phyloP scores from a whole-genome alignment of 2,888 invertebrate genomes.

The Timandra comae region DNA sequence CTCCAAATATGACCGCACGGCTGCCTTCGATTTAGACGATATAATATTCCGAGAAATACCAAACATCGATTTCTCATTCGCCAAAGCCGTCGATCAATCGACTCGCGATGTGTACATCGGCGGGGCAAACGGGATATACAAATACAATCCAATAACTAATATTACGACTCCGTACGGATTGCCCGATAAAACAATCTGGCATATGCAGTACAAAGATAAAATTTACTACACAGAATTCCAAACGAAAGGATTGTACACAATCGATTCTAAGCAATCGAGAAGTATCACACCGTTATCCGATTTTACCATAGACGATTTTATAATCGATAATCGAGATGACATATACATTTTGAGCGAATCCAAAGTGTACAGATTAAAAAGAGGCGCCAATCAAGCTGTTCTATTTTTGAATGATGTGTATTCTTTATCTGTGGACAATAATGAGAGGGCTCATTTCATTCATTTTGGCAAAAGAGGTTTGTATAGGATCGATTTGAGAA shows the following conservation, averaged over 20 bases:
- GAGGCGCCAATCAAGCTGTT: conserved; percentile 31
- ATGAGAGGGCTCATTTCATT: conserved; percentile 43
- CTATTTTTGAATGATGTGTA: conserved; percentile 43
- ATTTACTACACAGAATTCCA: conserved; percentile 43
- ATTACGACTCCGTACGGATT: conserved; percentile 32
- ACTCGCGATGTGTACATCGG: conserved; percentile 47
- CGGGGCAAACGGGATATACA: conserved; percentile 42
- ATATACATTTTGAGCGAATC: conserved; percentile 49
- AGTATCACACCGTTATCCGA: conserved; percentile 32
- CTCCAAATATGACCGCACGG: conserved; percentile 37
- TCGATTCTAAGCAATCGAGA: conserved; percentile 34
- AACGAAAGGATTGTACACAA: conserved; percentile 38
- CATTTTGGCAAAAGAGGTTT: conserved; percentile 42
- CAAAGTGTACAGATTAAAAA: conserved; percentile 39
- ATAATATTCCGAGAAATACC: conserved; percentile 35
- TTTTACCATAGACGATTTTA: conserved; percentile 50
- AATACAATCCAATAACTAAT: conserved; percentile 36
- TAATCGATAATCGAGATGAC: conserved; percentile 45
- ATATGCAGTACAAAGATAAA: conserved; percentile 45
- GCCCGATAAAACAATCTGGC: conserved; percentile 47
- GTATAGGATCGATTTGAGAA: conserved; percentile 43
- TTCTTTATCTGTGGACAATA: conserved; percentile 41
- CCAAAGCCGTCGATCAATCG: conserved; percentile 43
- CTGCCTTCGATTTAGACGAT: conserved; percentile 42
- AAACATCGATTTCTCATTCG: conserved; percentile 46